These are phyloP conservation scores for Heliconius congener DNA, from an alignment of 1,140 invertebrate genomes.

Conservation along the genomic window DNA sequence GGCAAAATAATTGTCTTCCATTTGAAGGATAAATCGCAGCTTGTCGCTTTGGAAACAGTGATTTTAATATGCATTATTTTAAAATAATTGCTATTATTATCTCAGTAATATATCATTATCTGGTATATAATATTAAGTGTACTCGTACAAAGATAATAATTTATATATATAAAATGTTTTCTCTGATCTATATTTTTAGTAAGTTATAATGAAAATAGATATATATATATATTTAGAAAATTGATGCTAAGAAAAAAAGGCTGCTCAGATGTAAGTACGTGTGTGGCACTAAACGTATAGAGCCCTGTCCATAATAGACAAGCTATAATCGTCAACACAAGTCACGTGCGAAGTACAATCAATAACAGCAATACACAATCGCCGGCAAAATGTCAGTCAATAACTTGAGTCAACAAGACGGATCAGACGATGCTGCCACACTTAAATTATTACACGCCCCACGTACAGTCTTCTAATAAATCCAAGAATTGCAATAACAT, in stretches of 20 bases:
- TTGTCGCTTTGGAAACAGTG: conserved; percentile 55
- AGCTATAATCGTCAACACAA: conserved; percentile 69
- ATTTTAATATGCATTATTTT: conserved; percentile 35
- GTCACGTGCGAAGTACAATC: conserved; percentile 77
- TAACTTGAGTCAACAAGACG: conserved; percentile 75
- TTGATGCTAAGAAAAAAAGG: neutral
- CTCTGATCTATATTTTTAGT: neutral
- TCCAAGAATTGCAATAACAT: neutral
- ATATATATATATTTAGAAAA: neutral
- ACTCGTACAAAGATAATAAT: neutral
- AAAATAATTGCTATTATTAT: conserved; percentile 22
- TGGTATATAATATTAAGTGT: neutral
- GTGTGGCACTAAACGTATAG: conserved; percentile 28
- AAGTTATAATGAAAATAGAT: neutral
- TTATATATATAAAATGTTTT: neutral
- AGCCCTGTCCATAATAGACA: conserved; percentile 47
- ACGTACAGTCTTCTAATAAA: neutral
- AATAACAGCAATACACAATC: conserved; percentile 80
- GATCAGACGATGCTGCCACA: conserved; percentile 57
- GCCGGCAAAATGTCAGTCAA: conserved; percentile 73
- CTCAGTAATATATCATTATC: neutral
- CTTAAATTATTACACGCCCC: conserved; percentile 28
- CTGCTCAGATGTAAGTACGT: neutral
- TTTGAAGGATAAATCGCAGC: conserved; percentile 65
- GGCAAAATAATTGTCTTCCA: conserved; percentile 70